Evolutionary conservation across 1,140 invertebrate genomes (phyloP).

Genomic region (Drosophila lacteicornis): DNA sequence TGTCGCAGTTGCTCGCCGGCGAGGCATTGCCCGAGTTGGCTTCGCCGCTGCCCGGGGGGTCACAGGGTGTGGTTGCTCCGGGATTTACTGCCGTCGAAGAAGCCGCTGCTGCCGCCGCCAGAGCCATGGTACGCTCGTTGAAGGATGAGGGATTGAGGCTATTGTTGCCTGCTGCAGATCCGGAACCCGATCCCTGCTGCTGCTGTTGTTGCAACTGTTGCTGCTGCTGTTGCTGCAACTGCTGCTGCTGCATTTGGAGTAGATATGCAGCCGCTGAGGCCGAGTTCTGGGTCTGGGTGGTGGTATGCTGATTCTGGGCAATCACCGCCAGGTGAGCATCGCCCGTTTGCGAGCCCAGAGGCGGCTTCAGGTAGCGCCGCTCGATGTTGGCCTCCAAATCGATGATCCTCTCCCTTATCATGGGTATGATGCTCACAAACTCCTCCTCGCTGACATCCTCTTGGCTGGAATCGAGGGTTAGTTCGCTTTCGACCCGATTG

Average conservation of each 20-base stretch:
- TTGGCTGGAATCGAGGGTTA: constrained; percentile 85
- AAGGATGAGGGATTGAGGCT: constrained; percentile 73
- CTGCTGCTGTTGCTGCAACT: constrained; percentile 47
- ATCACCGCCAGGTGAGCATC: constrained; percentile 83
- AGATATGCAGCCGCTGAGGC: constrained; percentile 77
- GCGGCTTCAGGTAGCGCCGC: constrained; percentile 96
- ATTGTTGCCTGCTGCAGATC: background rate
- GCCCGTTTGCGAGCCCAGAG: constrained; percentile 89
- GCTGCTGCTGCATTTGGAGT: constrained; percentile 78
- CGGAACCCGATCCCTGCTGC: constrained; percentile 37
- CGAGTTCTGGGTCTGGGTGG: constrained; percentile 76
- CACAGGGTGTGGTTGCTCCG: background rate
- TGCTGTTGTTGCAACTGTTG: constrained; percentile 63
- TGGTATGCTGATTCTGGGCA: constrained; percentile 82
- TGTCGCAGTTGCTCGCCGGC: constrained; percentile 78
- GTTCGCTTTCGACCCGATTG: constrained; percentile 87
- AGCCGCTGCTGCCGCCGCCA: constrained; percentile 71
- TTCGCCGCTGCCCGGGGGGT: constrained; percentile 39
- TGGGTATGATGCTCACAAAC: constrained; percentile 86
- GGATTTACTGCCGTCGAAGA: constrained; percentile 25
- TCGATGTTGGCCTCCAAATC: constrained; percentile 96
- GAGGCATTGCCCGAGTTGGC: constrained; percentile 75
- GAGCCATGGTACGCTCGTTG: constrained; percentile 78
- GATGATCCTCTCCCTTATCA: constrained; percentile 91
- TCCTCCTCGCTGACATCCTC: constrained; percentile 85